These are phyloP conservation scores for Phalacrocorax aristotelis DNA, from an alignment of 2,113 vertebrate genomes.

Conservation along the genomic window DNA sequence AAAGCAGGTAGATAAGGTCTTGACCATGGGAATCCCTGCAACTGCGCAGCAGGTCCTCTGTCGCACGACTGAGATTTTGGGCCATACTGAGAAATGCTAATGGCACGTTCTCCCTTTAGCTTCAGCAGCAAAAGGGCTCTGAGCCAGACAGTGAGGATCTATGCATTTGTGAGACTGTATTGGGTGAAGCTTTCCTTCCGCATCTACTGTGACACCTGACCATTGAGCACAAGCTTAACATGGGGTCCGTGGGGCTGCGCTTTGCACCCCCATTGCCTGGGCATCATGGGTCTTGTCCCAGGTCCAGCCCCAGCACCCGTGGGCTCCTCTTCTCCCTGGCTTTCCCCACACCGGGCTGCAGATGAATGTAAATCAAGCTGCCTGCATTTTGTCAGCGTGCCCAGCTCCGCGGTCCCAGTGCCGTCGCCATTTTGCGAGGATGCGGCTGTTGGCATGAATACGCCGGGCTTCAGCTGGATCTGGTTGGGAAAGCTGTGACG, in stretches of 20 bases:
- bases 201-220: not conserved
- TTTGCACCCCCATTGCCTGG: not conserved
- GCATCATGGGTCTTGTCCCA: too few relatives aligned
- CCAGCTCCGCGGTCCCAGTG: not conserved
- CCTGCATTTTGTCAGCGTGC: not conserved
- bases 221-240: fast-evolving
- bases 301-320: not conserved
- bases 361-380: fast-evolving
- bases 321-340: not conserved
- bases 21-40: fast-evolving
- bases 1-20: not conserved
- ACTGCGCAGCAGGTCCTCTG: not conserved
- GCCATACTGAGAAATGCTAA: too few relatives aligned
- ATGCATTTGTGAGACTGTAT: fast-evolving
- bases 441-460: fast-evolving
- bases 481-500: fast-evolving
- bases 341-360: not conserved
- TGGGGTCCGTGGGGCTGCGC: fast-evolving
- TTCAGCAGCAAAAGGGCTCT: not conserved
- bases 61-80: fast-evolving
- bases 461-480: not conserved
- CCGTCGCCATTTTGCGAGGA: fast-evolving
- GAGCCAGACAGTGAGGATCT: not conserved
- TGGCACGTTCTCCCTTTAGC: fast-evolving
- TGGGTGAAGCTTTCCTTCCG: not conserved